Percentiles rank a stretch among this genome's conserved stretches.
These are phyloP conservation scores for Leucophenga varia DNA, from an alignment of 1,140 invertebrate genomes.

Conservation along the genomic window DNA sequence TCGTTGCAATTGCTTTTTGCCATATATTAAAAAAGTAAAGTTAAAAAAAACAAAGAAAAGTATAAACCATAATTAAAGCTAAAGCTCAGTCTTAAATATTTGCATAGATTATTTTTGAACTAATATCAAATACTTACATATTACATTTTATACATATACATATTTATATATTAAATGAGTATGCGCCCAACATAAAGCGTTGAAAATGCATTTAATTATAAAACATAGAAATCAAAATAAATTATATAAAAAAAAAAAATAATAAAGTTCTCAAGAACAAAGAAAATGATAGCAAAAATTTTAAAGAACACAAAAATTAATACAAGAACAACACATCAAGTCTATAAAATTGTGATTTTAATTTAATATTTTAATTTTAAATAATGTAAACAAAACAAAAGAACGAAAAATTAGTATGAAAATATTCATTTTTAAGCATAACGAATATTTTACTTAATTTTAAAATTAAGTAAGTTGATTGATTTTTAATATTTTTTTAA, in stretches of 20 bases:
- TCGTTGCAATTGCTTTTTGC: slow-evolving; percentile 40
- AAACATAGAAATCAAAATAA: slow-evolving; percentile 6
- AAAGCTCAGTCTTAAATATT: no score
- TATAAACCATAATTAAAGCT: neutral
- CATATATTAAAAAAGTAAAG: slow-evolving; percentile 6
- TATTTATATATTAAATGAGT: no score
- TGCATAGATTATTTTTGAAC: no score
- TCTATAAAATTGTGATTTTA: slow-evolving; percentile 57
- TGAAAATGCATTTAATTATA: neutral
- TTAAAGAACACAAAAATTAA: no score
- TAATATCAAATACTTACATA: no score
- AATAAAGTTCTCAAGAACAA: neutral
- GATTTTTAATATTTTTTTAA: no score
- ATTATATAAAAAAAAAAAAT: slow-evolving; percentile 4
- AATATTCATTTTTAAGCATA: neutral
- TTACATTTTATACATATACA: no score
- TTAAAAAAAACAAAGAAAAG: neutral
- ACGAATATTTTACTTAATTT: neutral
- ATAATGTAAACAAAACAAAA: slow-evolving; percentile 12
- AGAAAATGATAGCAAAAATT: no score
- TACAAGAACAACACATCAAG: slow-evolving; percentile 35
- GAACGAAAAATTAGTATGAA: neutral
- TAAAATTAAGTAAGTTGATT: no score
- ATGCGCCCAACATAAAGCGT: no score
- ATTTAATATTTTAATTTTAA: slow-evolving; percentile 52